Evolutionary conservation across 1,140 invertebrate species (phyloP).

Genomic region (Acromyrmex charruanus): DNA sequence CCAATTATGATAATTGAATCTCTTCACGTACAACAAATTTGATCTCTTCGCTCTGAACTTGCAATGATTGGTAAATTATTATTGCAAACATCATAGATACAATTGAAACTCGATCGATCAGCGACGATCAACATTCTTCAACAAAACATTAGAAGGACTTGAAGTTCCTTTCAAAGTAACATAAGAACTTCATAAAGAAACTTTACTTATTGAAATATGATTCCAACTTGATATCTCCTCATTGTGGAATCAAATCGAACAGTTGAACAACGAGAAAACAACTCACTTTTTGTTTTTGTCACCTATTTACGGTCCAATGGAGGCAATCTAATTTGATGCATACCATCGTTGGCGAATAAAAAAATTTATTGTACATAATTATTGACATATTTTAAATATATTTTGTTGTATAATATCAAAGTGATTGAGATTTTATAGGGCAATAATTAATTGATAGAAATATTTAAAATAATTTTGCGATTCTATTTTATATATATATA

Average conservation of each 20-base stretch:
- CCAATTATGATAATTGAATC: neutral
- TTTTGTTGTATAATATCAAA: neutral
- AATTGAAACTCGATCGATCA: slow-evolving; percentile 30
- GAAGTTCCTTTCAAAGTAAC: neutral
- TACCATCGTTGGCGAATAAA: neutral
- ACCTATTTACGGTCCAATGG: slow-evolving; percentile 24
- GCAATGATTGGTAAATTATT: neutral
- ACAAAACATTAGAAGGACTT: neutral
- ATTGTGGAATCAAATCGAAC: slow-evolving; percentile 7
- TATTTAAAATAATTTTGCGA: neutral
- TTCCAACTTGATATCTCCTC: neutral
- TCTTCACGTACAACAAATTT: neutral
- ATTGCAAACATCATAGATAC: neutral
- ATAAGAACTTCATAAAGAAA: slow-evolving; percentile 26
- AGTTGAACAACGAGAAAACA: neutral
- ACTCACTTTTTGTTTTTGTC: slow-evolving; percentile 41
- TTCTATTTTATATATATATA: too few relatives aligned
- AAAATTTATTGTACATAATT: neutral
- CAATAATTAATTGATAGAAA: slow-evolving; percentile 22
- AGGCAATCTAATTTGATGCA: slow-evolving; percentile 32
- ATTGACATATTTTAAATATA: neutral
- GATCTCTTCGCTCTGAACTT: neutral
- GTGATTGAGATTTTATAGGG: neutral
- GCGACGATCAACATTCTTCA: neutral
- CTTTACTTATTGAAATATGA: neutral